Percentiles rank a stretch among this genome's conserved stretches.
Conservation (phyloP, 2,888 invertebrate genomes). For the Heterodera filipjevi region DNA sequence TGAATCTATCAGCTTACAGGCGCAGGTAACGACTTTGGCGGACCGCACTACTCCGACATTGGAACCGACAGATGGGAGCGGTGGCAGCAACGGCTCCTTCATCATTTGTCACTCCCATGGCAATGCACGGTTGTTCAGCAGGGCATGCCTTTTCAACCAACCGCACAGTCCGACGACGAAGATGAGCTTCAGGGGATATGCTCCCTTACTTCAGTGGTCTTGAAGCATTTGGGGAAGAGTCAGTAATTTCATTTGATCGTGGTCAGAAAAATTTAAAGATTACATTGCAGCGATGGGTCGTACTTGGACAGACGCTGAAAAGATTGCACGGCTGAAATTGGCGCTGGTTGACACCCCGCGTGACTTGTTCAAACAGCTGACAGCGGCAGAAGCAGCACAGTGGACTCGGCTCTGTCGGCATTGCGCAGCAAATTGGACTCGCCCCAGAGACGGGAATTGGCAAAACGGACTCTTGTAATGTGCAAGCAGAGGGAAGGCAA, state of each 20-base stretch:
- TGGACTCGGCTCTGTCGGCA: neutral
- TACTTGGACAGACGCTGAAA: neutral
- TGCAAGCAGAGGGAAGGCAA: neutral
- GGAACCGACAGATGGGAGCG: neutral
- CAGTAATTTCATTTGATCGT: slow-evolving; percentile 9
- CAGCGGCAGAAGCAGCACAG: neutral
- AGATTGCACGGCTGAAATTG: neutral
- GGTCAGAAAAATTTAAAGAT: neutral
- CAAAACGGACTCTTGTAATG: neutral
- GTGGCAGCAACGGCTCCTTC: neutral
- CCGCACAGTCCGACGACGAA: neutral
- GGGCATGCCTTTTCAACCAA: neutral
- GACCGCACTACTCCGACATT: neutral
- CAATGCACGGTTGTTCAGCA: neutral
- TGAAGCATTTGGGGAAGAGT: slow-evolving; percentile 2
- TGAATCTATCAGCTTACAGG: neutral
- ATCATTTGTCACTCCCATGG: neutral
- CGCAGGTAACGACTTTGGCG: neutral
- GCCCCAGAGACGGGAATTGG: slow-evolving; percentile 8
- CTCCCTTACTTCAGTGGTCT: neutral
- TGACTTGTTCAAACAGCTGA: neutral
- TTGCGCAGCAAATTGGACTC: slow-evolving; percentile 1
- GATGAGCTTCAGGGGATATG: neutral
- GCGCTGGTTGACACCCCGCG: neutral
- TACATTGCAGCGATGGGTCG: neutral